Percentiles rank a stretch among this genome's conserved stretches.
phyloP scores from a whole-genome alignment of 2,113 vertebrate species.

The Corapipo altera region DNA sequence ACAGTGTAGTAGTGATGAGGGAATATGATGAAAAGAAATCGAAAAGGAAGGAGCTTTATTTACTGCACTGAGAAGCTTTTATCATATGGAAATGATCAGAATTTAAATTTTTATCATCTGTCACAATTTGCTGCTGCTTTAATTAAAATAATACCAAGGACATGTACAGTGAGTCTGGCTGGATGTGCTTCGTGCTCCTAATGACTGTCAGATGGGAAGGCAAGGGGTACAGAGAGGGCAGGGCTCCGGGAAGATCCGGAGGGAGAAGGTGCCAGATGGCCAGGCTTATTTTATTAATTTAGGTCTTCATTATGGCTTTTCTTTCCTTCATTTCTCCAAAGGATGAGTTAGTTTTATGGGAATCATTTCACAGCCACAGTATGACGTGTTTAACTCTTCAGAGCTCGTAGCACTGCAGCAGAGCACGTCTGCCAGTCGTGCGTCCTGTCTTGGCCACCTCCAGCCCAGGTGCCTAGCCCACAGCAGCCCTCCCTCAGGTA shows the following conservation, averaged over 20 bases:
- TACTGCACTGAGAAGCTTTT: background rate
- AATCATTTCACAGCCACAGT: background rate
- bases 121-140: conserved; percentile 21
- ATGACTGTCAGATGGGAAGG: conserved; percentile 49
- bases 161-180: background rate
- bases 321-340: conserved; percentile 28
- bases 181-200: background rate
- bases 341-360: background rate
- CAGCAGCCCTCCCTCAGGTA: background rate
- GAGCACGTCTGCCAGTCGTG: fast-evolving
- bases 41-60: background rate
- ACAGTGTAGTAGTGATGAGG: background rate
- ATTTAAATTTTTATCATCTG: conserved; percentile 37
- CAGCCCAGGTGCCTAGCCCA: background rate
- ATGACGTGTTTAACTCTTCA: background rate
- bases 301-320: background rate
- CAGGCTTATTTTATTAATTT: conserved; percentile 62
- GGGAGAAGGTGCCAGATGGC: conserved; percentile 64
- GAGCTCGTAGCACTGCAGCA: fast-evolving
- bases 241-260: background rate
- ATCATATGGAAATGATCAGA: conserved; percentile 7
- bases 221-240: background rate
- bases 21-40: conserved; percentile 1
- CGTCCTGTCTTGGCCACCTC: fast-evolving
- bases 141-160: conserved; percentile 15